Evolutionary conservation across 2,888 invertebrate species (phyloP), one percentile per base, ranked within the genome.

Genomic region (Xanthia icteritia): DNA sequence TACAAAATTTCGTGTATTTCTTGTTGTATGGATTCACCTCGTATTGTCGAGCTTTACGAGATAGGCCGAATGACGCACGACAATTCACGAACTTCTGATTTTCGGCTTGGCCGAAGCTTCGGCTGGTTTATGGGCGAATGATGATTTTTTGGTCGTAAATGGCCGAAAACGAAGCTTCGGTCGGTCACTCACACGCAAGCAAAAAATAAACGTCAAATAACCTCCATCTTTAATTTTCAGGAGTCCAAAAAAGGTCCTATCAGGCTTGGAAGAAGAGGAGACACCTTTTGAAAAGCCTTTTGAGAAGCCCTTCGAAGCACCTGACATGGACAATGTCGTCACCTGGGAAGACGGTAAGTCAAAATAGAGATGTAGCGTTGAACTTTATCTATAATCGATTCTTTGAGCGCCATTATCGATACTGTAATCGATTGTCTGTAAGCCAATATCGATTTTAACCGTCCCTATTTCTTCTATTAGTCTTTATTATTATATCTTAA

Each of bases 301-400:
- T 36, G 93, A 94, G 31, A 84, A 89, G 67, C 86, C 88, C 0
- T 86, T 87, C 72, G 92, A 92, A 60, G 87, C 87, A 0, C 83
- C 92, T 3, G 94, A 93, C 23, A 81, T 92, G 23, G 94, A 94
- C 81, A 90, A 84, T 73, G 93, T 91, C 4, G 96, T 95, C n/a
- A 88, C 94, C 23, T 97, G 97, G 97, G 96, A 96, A 79, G 94
- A 96, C 80, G 97, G 97, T 97, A 92, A 95, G 96, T 93, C 88
- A 73, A 70, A 76, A 70, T 82, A 86, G 79, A 83, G 76, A 71
- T 69, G 74, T 83, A 82, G 58, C 56, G 79, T 58, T 63, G 36
- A n/a, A 68, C 36, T 66, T 65, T 68, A 72, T 71, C 54, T 79
- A 54, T 65, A 73, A 85, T 79, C 79, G 83, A 73, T 73, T 27